Conservation (phyloP, 2,797 vertebrate genomes). For the Semotilus atromaculatus region DNA sequence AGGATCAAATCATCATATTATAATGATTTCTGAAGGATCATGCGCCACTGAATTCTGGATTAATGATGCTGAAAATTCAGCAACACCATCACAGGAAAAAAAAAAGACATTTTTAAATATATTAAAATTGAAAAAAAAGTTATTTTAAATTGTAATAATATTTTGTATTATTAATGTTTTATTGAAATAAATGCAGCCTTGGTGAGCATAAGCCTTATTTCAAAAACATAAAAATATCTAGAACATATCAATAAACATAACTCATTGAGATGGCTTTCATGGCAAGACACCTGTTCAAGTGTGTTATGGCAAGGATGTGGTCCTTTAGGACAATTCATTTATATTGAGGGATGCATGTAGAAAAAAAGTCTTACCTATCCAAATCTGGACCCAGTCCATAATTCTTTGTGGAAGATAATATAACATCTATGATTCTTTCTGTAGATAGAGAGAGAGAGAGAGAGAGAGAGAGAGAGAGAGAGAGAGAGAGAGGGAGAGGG, state of each 20-base stretch:
- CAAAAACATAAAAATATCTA: too few relatives aligned
- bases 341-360: not conserved
- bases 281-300: not conserved
- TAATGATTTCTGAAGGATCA: not conserved
- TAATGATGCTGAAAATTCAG: not conserved
- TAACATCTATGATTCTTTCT: slow-evolving; percentile 72
- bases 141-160: not conserved
- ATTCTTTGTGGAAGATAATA: slow-evolving; percentile 67
- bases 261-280: too few relatives aligned
- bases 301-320: not conserved
- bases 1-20: not conserved
- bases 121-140: too few relatives aligned
- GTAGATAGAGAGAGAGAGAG: slow-evolving; percentile 32
- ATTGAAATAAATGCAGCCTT: not conserved
- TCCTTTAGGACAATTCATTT: not conserved
- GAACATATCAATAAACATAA: too few relatives aligned
- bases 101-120: not conserved
- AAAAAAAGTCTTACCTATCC: slow-evolving; percentile 64
- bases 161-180: not conserved
- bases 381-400: slow-evolving; percentile 69
- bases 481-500: slow-evolving; percentile 6
- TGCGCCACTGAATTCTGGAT: not conserved
- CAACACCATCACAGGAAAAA: too few relatives aligned
- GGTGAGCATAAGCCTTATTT: not conserved
- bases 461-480: slow-evolving; percentile 19